These are phyloP conservation scores for Rutilus rutilus DNA, from an alignment of 2,113 vertebrate species.

Conservation along the genomic window DNA sequence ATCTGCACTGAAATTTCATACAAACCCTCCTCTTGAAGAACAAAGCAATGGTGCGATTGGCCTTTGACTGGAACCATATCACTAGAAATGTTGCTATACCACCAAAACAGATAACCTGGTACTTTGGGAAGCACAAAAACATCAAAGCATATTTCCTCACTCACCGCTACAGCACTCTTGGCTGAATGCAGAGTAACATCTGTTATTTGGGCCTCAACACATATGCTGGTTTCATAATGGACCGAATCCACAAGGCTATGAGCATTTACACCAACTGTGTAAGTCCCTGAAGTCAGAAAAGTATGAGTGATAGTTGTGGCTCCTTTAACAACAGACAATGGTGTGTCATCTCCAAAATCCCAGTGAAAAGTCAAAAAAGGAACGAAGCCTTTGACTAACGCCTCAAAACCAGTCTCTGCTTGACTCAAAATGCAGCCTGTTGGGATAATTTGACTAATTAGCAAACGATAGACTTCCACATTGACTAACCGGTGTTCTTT, in stretches of 20 bases:
- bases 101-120: slow-evolving; percentile 66
- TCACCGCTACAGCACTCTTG: slow-evolving; percentile 56
- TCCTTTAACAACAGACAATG: slow-evolving; percentile 57
- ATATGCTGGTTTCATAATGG: slow-evolving; percentile 62
- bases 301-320: slow-evolving; percentile 63
- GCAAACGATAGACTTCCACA: slow-evolving; percentile 68
- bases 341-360: slow-evolving; percentile 74
- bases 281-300: slow-evolving; percentile 67
- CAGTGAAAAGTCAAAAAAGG: slow-evolving; percentile 70
- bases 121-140: slow-evolving; percentile 62
- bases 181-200: slow-evolving; percentile 59
- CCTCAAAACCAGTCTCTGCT: slow-evolving; percentile 56
- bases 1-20: slow-evolving; percentile 67
- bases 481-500: slow-evolving; percentile 55
- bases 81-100: slow-evolving; percentile 61
- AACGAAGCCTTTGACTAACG: slow-evolving; percentile 64
- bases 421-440: slow-evolving; percentile 63
- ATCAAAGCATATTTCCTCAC: slow-evolving; percentile 67
- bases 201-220: slow-evolving; percentile 67
- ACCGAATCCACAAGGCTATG: slow-evolving; percentile 58
- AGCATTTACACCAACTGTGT: slow-evolving; percentile 65
- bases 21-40: slow-evolving; percentile 69
- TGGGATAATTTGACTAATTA: slow-evolving; percentile 67
- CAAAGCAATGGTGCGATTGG: slow-evolving; percentile 65
- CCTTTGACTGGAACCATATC: slow-evolving; percentile 33